Conservation (phyloP, 2,113 vertebrate species). For the Lepus europaeus region DNA sequence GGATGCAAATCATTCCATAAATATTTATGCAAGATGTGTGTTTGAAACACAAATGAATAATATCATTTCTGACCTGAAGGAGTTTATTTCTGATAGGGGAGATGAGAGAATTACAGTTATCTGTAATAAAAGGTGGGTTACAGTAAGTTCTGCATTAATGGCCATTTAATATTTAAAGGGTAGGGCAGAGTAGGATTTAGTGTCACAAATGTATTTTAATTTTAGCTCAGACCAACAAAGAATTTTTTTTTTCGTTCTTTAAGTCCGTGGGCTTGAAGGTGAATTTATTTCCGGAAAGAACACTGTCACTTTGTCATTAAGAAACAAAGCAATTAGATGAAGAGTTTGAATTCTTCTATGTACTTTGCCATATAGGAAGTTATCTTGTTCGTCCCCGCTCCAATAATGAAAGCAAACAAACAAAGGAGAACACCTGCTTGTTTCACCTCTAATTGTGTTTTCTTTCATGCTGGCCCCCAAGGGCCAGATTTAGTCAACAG, state of each 20-base stretch:
- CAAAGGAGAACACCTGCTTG: constrained; percentile 85
- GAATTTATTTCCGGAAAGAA: constrained; percentile 72
- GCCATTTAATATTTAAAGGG: constrained; percentile 73
- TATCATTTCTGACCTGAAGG: constrained; percentile 72
- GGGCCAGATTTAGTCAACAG: constrained; percentile 87
- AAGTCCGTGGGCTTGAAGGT: constrained; percentile 17
- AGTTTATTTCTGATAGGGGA: constrained; percentile 73
- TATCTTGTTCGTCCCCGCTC: constrained; percentile 59
- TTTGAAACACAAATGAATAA: constrained; percentile 75
- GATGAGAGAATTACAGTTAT: constrained; percentile 68
- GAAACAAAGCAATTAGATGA: constrained; percentile 67
- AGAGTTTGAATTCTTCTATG: constrained; percentile 66
- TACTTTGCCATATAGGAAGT: constrained; percentile 58
- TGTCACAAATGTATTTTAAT: constrained; percentile 72
- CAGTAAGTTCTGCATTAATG: constrained; percentile 62
- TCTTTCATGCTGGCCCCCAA: constrained; percentile 74
- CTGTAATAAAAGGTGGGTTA: constrained; percentile 64
- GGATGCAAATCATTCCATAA: constrained; percentile 74
- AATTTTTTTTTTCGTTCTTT: neutral
- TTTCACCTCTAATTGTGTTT: constrained; percentile 87
- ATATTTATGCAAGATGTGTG: constrained; percentile 77
- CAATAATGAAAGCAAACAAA: constrained; percentile 84
- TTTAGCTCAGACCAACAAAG: constrained; percentile 67
- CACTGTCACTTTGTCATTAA: constrained; percentile 63
- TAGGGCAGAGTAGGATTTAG: constrained; percentile 59